Conservation (phyloP, 92 coral and sea anemone genomes). For the Palythoa grandis region DNA sequence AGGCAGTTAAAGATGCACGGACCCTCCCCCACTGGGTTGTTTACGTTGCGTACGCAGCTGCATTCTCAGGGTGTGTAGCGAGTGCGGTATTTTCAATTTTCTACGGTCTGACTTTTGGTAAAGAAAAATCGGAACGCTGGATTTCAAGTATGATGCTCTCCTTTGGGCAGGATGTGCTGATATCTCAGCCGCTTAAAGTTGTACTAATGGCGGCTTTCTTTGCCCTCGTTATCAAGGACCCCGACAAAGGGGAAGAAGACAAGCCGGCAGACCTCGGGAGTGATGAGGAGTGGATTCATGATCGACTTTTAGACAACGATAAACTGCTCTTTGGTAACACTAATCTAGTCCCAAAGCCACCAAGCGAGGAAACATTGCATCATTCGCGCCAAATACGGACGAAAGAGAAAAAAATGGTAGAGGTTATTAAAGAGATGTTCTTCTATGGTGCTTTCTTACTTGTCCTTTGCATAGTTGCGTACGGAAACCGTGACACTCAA, state of each 20-base stretch:
- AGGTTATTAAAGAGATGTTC: constrained; percentile 69
- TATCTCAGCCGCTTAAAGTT: constrained; percentile 91
- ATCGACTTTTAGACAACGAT: constrained; percentile 33
- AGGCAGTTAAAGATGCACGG: constrained; percentile 58
- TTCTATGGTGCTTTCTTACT: constrained; percentile 65
- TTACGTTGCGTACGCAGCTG: constrained; percentile 78
- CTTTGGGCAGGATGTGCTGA: constrained; percentile 85
- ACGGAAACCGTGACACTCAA: constrained; percentile 73
- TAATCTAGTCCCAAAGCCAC: constrained; percentile 67
- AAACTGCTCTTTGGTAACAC: constrained; percentile 12
- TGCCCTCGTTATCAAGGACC: constrained; percentile 87
- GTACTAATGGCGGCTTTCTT: constrained; percentile 73
- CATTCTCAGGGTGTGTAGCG: constrained; percentile 61
- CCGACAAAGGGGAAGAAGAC: constrained; percentile 70
- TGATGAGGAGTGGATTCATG: constrained; percentile 74
- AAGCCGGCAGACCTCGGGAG: constrained; percentile 53
- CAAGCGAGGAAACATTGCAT: constrained; percentile 72
- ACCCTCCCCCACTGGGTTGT: constrained; percentile 73
- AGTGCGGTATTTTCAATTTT: constrained; percentile 75
- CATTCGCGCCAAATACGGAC: constrained; percentile 55
- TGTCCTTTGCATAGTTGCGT: constrained; percentile 74
- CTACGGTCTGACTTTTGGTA: constrained; percentile 82
- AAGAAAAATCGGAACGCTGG: constrained; percentile 86
- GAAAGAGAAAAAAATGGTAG: constrained; percentile 82
- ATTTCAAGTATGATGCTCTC: constrained; percentile 83